A percentile compares a stretch with the other conserved stretches of the same genome.
Conservation (phyloP, 2,888 invertebrate species). For the Brenthis ino region DNA sequence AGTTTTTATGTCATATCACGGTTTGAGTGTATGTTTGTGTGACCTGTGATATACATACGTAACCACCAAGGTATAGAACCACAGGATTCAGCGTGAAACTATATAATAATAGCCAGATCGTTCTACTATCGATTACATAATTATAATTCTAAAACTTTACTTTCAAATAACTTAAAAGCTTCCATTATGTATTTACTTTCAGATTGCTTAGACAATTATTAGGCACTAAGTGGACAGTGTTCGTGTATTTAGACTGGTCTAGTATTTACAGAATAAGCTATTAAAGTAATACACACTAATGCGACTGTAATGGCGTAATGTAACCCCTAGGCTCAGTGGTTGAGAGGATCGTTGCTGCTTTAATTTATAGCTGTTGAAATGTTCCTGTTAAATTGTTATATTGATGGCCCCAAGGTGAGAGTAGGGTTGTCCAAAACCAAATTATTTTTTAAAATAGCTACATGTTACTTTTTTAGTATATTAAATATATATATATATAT, state of each 20-base stretch:
- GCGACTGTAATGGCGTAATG: conserved; percentile 39
- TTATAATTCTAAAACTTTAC: too few species aligned
- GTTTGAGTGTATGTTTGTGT: too few species aligned
- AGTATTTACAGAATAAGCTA: conserved; percentile 36
- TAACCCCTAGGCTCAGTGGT: conserved; percentile 43
- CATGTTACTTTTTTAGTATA: too few species aligned
- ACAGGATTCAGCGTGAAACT: too few species aligned
- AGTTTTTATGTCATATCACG: too few species aligned
- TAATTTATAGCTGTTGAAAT: conserved; percentile 79
- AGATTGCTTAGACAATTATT: conserved; percentile 15
- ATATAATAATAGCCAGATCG: too few species aligned
- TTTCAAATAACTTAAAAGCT: neutral
- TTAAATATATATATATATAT: too few species aligned
- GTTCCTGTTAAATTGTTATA: conserved; percentile 78
- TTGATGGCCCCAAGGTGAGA: conserved; percentile 64
- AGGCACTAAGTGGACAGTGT: conserved; percentile 16
- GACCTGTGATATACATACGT: too few species aligned
- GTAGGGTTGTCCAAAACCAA: conserved; percentile 54
- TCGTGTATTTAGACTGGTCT: conserved; percentile 9
- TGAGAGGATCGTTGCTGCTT: conserved; percentile 49
- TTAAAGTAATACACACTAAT: conserved; percentile 39
- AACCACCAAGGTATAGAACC: too few species aligned
- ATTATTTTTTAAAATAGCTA: neutral
- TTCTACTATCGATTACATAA: too few species aligned
- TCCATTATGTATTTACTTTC: neutral